Conservation (phyloP, 1,140 invertebrate genomes). For the Melanaphis sacchari region DNA sequence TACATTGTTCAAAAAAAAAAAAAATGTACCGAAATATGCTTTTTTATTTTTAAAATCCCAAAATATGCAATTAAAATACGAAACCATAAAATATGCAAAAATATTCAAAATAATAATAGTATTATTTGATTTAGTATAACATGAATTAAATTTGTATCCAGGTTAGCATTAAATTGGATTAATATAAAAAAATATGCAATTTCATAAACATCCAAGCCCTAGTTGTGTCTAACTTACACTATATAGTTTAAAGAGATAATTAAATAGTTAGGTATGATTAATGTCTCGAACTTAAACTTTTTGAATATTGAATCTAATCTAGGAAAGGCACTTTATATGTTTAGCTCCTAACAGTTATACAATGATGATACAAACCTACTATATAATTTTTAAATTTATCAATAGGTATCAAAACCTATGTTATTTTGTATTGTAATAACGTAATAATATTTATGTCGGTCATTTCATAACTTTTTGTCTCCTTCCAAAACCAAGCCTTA, state of each 20-base stretch:
- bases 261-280: neutral
- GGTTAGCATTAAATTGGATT: no score
- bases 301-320: neutral
- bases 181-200: no score
- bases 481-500: neutral
- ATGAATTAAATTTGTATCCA: no score
- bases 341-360: neutral
- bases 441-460: neutral
- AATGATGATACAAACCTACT: neutral
- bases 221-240: no score
- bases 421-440: neutral
- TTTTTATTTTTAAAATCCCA: no score
- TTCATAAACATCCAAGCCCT: no score
- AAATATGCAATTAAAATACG: no score
- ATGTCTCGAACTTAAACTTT: neutral
- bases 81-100: no score
- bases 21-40: no score
- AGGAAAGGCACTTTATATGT: neutral
- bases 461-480: neutral
- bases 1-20: no score
- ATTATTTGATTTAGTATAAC: no score
- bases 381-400: neutral
- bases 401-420: neutral
- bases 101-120: no score
- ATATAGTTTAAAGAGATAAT: neutral